These are phyloP conservation scores for Pterostichus madidus DNA, from an alignment of 2,888 invertebrate species.

Conservation along the genomic window DNA sequence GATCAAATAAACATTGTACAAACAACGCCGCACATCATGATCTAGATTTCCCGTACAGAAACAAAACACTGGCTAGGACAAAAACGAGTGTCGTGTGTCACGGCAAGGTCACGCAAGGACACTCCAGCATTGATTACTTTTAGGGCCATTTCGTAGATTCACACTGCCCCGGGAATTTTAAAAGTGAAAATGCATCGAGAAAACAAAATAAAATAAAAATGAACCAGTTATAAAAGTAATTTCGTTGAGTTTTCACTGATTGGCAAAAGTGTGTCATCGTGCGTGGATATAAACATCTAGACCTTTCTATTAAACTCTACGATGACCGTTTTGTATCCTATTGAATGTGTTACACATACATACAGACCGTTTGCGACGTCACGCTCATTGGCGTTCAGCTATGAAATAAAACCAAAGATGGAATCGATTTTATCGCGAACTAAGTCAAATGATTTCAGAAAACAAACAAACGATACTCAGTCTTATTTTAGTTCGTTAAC, in stretches of 20 bases:
- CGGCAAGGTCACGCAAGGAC: conserved; percentile 63
- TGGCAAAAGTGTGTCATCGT: conserved; percentile 63
- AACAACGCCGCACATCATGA: conserved; percentile 20
- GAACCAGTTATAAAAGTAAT: conserved; percentile 67
- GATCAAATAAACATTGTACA: conserved; percentile 40
- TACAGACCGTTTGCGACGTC: conserved; percentile 21
- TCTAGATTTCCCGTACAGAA: conserved; percentile 54
- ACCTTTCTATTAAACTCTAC: conserved; percentile 62
- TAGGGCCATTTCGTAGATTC: conserved; percentile 12
- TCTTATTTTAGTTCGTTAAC: conserved; percentile 1
- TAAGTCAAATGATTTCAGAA: conserved; percentile 9
- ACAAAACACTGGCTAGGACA: conserved; percentile 45
- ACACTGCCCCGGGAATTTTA: conserved; percentile 60
- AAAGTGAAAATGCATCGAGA: conserved; percentile 64
- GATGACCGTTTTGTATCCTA: conserved; percentile 58
- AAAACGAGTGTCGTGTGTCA: conserved; percentile 34
- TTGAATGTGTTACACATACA: conserved; percentile 64
- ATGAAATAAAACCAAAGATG: conserved; percentile 43
- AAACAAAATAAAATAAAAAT: conserved; percentile 63
- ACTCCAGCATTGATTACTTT: conserved; percentile 26
- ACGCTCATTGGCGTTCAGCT: conserved; percentile 47
- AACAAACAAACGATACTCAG: conserved; percentile 19
- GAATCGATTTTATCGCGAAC: conserved; percentile 2
- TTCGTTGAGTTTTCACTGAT: conserved; percentile 67
- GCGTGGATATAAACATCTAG: conserved; percentile 43